Evolutionary conservation across 2,888 invertebrate genomes (phyloP).

Genomic region (Acanthacorydalis orientalis): DNA sequence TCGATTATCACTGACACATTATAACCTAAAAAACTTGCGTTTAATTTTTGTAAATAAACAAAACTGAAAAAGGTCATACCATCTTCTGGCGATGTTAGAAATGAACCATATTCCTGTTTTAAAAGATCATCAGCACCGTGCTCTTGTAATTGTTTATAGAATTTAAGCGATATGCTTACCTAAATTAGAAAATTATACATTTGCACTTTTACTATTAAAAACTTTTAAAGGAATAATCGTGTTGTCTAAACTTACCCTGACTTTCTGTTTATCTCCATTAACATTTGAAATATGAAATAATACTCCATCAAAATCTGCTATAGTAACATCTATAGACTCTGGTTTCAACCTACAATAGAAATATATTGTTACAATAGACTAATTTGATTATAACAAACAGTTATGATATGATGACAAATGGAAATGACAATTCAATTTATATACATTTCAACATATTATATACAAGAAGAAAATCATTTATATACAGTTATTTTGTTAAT

Average conservation of each 20-base stretch:
- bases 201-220: too few species aligned
- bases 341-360: constrained; percentile 67
- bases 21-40: constrained; percentile 44
- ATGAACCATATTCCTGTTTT: constrained; percentile 77
- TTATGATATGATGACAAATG: too few species aligned
- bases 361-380: too few species aligned
- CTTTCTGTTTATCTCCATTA: constrained; percentile 91
- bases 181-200: constrained; percentile 25
- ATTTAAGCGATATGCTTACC: constrained; percentile 97
- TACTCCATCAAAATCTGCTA: constrained; percentile 98
- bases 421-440: too few species aligned
- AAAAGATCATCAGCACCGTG: constrained; percentile 96
- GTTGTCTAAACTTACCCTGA: constrained; percentile 66
- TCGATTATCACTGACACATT: constrained; percentile 89
- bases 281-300: constrained; percentile 96
- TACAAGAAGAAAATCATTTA: too few species aligned
- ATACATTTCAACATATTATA: too few species aligned
- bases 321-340: constrained; percentile 84
- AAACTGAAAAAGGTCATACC: constrained; percentile 33
- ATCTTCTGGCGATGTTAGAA: constrained; percentile 71
- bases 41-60: background rate
- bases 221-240: too few species aligned
- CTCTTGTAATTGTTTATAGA: constrained; percentile 94
- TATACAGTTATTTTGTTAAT: too few species aligned
- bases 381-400: too few species aligned